Conservation (phyloP, 2,797 vertebrate genomes). For the Valencia hispanica region DNA sequence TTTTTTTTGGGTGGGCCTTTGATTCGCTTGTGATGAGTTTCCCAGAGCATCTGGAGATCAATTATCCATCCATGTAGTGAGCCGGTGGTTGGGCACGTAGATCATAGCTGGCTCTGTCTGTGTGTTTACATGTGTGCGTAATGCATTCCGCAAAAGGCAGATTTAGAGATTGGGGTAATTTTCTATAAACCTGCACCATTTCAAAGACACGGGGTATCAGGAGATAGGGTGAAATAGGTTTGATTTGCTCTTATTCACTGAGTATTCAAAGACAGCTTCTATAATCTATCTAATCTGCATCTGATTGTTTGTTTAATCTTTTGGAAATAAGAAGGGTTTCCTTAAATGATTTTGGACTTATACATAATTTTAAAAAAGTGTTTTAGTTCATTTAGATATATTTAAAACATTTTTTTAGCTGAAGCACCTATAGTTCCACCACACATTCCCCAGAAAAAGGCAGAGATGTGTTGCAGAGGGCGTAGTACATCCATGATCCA, state of each 20-base stretch:
- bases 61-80: slow-evolving; percentile 66
- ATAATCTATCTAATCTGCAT: background rate
- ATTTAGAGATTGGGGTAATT: slow-evolving; percentile 54
- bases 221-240: background rate
- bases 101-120: slow-evolving; percentile 37
- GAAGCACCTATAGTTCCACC: slow-evolving; percentile 24
- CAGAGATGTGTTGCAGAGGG: slow-evolving; percentile 63
- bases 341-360: background rate
- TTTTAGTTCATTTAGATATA: slow-evolving; percentile 21
- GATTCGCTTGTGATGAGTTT: slow-evolving; percentile 73
- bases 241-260: slow-evolving; percentile 5
- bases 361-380: background rate
- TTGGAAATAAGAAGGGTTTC: background rate
- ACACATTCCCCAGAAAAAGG: slow-evolving; percentile 46
- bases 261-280: background rate
- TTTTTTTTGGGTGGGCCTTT: slow-evolving; percentile 57
- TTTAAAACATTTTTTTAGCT: background rate
- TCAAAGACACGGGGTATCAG: slow-evolving; percentile 22
- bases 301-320: background rate
- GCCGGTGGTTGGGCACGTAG: slow-evolving; percentile 44
- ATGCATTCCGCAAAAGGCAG: slow-evolving; percentile 30
- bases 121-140: slow-evolving; percentile 27
- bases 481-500: slow-evolving; percentile 74
- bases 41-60: slow-evolving; percentile 75
- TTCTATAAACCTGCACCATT: slow-evolving; percentile 36